phyloP scores from a whole-genome alignment of 2,888 invertebrate genomes.

The Quadroppia sp. region DNA sequence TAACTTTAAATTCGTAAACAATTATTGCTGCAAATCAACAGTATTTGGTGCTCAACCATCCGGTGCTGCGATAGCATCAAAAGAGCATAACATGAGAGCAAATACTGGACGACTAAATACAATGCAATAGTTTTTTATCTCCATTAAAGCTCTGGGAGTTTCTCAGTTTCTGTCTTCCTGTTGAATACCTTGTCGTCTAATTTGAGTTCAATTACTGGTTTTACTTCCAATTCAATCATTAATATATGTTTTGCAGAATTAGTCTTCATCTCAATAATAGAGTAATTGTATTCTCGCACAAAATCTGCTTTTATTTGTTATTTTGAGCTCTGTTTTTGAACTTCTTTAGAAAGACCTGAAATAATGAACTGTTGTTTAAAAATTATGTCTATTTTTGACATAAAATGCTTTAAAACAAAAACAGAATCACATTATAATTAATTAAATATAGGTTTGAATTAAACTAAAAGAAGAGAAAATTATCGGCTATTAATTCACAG shows the following conservation, averaged over 20 bases:
- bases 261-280: not conserved
- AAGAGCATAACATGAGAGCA: not conserved
- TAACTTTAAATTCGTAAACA: not conserved
- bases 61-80: not conserved
- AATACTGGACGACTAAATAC: constrained; percentile 29
- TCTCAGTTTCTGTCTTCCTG: constrained; percentile 22
- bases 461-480: not conserved
- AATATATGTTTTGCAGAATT: not conserved
- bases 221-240: not conserved
- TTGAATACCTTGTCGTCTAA: not conserved
- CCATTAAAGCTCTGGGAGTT: constrained; percentile 14
- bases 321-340: too few species aligned
- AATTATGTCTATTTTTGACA: too few species aligned
- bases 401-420: too few species aligned
- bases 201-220: constrained; percentile 14
- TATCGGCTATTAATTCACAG: constrained; percentile 6
- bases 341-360: too few species aligned
- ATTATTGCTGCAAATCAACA: constrained; percentile 6
- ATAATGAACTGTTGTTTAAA: too few species aligned
- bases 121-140: not conserved
- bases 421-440: not conserved
- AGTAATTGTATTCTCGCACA: not conserved
- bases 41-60: not conserved
- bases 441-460: not conserved
- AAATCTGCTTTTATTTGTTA: too few species aligned